phyloP scores from a whole-genome alignment of 2,113 vertebrate species.

The Grus americana region DNA sequence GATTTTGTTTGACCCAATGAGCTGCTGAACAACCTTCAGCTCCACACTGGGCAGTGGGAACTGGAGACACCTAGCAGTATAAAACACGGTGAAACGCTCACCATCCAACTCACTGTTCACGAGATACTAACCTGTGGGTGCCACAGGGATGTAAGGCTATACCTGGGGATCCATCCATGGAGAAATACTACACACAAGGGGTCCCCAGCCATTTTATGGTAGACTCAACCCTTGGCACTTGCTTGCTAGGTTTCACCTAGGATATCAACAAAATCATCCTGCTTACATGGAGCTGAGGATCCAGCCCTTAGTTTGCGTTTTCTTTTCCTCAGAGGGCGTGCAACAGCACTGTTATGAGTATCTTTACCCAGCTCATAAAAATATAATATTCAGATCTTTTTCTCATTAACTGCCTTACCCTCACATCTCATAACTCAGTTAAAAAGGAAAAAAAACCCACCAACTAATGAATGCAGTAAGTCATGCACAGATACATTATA shows the following conservation, averaged over 20 bases:
- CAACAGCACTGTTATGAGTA: neutral
- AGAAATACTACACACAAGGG: neutral
- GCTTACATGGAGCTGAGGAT: neutral
- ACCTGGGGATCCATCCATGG: neutral
- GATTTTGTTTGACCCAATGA: neutral
- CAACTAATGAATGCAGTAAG: neutral
- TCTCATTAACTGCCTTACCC: neutral
- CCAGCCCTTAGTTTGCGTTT: neutral
- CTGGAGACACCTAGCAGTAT: neutral
- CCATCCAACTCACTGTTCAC: neutral
- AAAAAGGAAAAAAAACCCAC: neutral
- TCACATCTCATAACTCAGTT: neutral
- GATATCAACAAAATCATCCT: neutral
- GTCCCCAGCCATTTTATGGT: neutral
- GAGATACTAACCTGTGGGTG: neutral
- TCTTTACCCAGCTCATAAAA: neutral
- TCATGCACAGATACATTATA: neutral
- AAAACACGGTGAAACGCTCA: neutral
- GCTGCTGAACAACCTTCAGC: neutral
- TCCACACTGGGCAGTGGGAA: neutral
- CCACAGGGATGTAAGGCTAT: neutral
- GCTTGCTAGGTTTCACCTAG: neutral
- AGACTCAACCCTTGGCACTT: neutral
- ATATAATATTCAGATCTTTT: neutral
- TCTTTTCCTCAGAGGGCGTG: neutral